phyloP scores from a whole-genome alignment of 2,797 vertebrate genomes.

The Morelia viridis region DNA sequence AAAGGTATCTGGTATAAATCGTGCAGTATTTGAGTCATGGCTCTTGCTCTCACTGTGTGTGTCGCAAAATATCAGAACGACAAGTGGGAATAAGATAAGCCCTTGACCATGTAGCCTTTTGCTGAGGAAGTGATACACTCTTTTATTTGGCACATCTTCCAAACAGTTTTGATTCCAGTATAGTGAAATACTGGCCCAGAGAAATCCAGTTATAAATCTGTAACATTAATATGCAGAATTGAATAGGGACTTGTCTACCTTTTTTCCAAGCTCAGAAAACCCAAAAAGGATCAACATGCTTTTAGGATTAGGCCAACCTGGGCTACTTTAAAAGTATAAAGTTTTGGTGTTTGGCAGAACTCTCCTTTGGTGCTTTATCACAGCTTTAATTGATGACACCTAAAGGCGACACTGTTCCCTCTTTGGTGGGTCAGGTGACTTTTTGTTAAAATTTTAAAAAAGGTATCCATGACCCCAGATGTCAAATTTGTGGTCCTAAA shows the following conservation, averaged over 20 bases:
- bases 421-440: neutral
- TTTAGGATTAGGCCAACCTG: neutral
- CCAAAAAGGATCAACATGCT: neutral
- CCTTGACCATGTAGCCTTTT: neutral
- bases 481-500: conserved; percentile 21
- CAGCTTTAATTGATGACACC: neutral
- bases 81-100: neutral
- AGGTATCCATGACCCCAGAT: neutral
- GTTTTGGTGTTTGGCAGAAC: neutral
- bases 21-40: conserved; percentile 27
- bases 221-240: neutral
- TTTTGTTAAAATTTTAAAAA: neutral
- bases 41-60: neutral
- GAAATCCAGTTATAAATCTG: neutral
- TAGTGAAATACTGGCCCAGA: neutral
- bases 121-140: neutral
- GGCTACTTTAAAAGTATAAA: too few relatives aligned
- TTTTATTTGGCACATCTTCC: neutral
- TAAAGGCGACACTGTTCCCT: neutral
- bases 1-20: neutral
- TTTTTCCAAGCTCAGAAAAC: neutral
- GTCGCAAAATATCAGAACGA: conserved; percentile 31
- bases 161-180: neutral
- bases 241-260: rapidly evolving
- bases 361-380: neutral